Base-by-base conservation (phyloP, 2,113 vertebrate genomes). In the Lophius piscatorius region DNA sequence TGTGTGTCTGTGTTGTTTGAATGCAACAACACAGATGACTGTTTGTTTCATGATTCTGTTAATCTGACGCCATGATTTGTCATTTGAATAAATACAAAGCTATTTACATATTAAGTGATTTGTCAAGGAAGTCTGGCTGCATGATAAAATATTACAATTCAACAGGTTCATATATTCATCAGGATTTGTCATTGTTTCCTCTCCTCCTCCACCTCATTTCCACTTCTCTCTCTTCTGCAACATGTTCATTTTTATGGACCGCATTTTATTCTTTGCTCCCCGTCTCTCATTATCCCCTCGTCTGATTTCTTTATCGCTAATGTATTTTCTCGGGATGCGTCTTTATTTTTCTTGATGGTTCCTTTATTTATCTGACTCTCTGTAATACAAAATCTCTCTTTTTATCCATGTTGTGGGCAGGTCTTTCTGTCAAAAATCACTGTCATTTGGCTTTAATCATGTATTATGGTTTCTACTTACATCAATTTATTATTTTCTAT, bases 81-180 rank as follows among this genome's bases (percentile, higher is more conserved):
- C 74, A 70, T 45, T 72, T 28, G 60, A 80, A 71, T 78, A 74
- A 79, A 81, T 78, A 56, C 55, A 12, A 50, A 18, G 13, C 39
- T 9, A 72, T 86, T 83, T 81, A 75, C 83, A 85, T 80, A 80
- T 78, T 66, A 80, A 81, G 74, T 66, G 75, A 81, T 74, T 79
- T 81, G 65, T 79, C 69, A 71, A 42, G 48, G 52, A 66, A 36
- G 40, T 70, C 17, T 73, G 55, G 45, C 31, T 33, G 33, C 29
- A 10, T 68, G 77, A 78, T 64, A 42, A 55, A 85, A 76, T 70
- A 64, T 74, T 59, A 64, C 34, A 62, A 40, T 54, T 24, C 16
- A 36, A 59, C 35, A 70, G 47, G 55, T 62, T 55, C 56, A 50
- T 16, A 20, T 80, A 71, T 69, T 78, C 34, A 26, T 57, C 2